A percentile compares a stretch with the other conserved stretches of the same genome.
These are phyloP conservation scores for Chlorocebus sabaeus DNA, from an alignment of 2,113 vertebrate species.

Conservation along the genomic window DNA sequence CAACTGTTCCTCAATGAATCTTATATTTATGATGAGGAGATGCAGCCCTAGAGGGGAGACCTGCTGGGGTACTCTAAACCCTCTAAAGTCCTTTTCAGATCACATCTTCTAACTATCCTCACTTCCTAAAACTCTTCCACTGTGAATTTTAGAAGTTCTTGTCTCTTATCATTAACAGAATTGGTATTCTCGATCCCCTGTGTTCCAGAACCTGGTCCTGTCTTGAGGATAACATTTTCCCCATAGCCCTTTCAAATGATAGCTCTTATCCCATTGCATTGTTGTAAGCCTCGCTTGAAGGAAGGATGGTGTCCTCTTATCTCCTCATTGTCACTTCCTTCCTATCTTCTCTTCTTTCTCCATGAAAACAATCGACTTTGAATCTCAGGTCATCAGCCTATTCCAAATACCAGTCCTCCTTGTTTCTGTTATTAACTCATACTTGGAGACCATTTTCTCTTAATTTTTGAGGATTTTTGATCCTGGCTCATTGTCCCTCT, in stretches of 20 bases:
- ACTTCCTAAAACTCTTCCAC: not conserved
- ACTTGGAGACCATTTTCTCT: not conserved
- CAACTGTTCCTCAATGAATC: not conserved
- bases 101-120: not conserved
- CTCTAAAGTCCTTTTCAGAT: not conserved
- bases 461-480: not conserved
- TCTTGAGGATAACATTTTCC: not conserved
- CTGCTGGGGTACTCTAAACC: not conserved
- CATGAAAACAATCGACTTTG: not conserved
- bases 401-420: not conserved
- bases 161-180: not conserved
- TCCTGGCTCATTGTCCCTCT: not conserved
- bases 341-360: not conserved
- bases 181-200: no score
- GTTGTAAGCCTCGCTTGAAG: not conserved
- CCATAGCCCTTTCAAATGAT: not conserved
- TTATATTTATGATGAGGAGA: not conserved
- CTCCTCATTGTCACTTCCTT: not conserved
- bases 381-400: not conserved
- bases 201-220: not conserved
- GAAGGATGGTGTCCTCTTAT: not conserved
- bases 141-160: not conserved
- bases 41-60: not conserved
- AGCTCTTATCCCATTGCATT: not conserved
- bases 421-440: not conserved